phyloP scores from a whole-genome alignment of 2,797 vertebrate genomes.

The Melanotaenia parkinsoni region DNA sequence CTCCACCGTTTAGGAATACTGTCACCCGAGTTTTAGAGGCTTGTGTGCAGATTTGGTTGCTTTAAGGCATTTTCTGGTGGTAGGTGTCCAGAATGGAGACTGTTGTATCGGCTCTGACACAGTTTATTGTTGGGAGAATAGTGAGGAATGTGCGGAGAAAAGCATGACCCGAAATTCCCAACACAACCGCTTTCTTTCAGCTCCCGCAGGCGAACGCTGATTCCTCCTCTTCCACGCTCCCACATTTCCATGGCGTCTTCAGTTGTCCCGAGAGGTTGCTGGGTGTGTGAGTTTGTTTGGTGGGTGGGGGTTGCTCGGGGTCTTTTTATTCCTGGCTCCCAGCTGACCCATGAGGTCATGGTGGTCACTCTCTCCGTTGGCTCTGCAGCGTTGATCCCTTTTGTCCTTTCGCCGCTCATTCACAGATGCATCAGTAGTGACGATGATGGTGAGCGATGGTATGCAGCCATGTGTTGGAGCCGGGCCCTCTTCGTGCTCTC shows the following conservation, averaged over 20 bases:
- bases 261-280: slow-evolving; percentile 52
- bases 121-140: slow-evolving; percentile 64
- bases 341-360: slow-evolving; percentile 80
- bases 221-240: slow-evolving; percentile 65
- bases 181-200: slow-evolving; percentile 72
- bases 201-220: slow-evolving; percentile 61
- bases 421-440: slow-evolving; percentile 59
- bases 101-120: slow-evolving; percentile 67
- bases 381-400: slow-evolving; percentile 57
- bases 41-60: slow-evolving; percentile 17
- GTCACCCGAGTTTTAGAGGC: slow-evolving; percentile 32
- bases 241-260: slow-evolving; percentile 73
- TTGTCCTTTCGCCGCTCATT: slow-evolving; percentile 71
- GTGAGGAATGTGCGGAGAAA: slow-evolving; percentile 79
- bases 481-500: slow-evolving; percentile 25
- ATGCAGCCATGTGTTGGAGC: slow-evolving; percentile 63
- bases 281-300: slow-evolving; percentile 30
- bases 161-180: slow-evolving; percentile 79
- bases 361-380: slow-evolving; percentile 64
- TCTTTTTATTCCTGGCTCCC: slow-evolving; percentile 77
- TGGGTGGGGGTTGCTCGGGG: slow-evolving; percentile 52
- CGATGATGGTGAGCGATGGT: slow-evolving; percentile 62
- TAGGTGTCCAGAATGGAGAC: slow-evolving; percentile 62
- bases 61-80: slow-evolving; percentile 37
- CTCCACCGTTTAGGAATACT: slow-evolving; percentile 26